phyloP scores from a whole-genome alignment of 2,797 vertebrate genomes.

The Scleropages formosus region DNA sequence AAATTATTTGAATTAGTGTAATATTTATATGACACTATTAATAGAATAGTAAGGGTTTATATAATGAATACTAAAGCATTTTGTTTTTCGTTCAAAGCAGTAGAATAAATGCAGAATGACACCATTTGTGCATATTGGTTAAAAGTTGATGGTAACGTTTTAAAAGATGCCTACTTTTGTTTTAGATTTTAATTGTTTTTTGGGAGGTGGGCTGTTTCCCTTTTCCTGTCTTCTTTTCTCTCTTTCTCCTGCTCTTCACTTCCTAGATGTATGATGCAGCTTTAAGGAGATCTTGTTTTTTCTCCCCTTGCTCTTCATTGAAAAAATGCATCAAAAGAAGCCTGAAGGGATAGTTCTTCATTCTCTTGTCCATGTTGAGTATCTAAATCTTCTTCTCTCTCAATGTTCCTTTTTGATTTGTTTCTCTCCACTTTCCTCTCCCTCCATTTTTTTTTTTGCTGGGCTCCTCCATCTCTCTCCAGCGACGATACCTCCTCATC shows the following conservation, averaged over 20 bases:
- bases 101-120: background rate
- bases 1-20: too few species aligned
- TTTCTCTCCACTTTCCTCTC: slow-evolving; percentile 49
- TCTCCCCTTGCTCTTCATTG: slow-evolving; percentile 15
- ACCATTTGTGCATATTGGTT: background rate
- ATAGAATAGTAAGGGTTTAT: too few species aligned
- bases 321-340: slow-evolving; percentile 23
- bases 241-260: slow-evolving; percentile 13
- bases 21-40: too few species aligned
- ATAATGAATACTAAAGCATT: too few species aligned
- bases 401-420: slow-evolving; percentile 61
- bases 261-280: slow-evolving; percentile 15
- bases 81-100: background rate
- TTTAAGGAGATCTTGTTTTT: slow-evolving; percentile 22
- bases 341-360: slow-evolving; percentile 32
- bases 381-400: slow-evolving; percentile 70
- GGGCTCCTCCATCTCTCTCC: slow-evolving; percentile 85
- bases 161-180: slow-evolving; percentile 21
- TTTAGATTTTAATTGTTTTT: slow-evolving; percentile 18
- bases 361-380: slow-evolving; percentile 66
- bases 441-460: slow-evolving; percentile 73
- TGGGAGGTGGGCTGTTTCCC: background rate
- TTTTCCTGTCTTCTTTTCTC: slow-evolving; percentile 17
- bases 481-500: slow-evolving; percentile 99
- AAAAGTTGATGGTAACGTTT: background rate